Conservation (phyloP, 2,888 invertebrate genomes). For the Drosophila prostipennis region DNA sequence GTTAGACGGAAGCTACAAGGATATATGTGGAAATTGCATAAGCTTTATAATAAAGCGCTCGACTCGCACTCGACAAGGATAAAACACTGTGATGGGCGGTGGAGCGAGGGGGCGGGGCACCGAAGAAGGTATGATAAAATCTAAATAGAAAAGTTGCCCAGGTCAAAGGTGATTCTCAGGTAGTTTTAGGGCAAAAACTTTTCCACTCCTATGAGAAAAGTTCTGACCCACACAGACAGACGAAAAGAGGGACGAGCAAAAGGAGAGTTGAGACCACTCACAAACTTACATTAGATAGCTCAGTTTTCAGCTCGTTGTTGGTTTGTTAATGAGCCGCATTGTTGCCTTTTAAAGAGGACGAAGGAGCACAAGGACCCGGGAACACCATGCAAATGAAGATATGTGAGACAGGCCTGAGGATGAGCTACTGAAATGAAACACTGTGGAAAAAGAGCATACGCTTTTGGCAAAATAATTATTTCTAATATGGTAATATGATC, state of each 20-base stretch:
- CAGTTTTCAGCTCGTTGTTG: slow-evolving; percentile 44
- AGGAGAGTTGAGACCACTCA: slow-evolving; percentile 8
- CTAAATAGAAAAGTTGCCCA: slow-evolving; percentile 35
- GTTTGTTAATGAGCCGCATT: slow-evolving; percentile 44
- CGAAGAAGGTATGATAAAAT: slow-evolving; percentile 36
- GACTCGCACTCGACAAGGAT: slow-evolving; percentile 20
- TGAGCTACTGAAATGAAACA: not conserved
- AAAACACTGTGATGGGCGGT: not conserved
- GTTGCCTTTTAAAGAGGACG: slow-evolving; percentile 38
- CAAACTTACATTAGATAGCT: slow-evolving; percentile 37
- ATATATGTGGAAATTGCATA: slow-evolving; percentile 72
- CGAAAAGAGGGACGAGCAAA: not conserved
- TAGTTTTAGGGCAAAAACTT: slow-evolving; percentile 33
- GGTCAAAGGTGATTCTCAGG: slow-evolving; percentile 57
- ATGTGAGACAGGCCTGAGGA: slow-evolving; percentile 25
- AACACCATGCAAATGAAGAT: slow-evolving; percentile 53
- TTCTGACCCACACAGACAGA: slow-evolving; percentile 22
- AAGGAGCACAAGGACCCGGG: slow-evolving; percentile 22
- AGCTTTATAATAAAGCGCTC: slow-evolving; percentile 69
- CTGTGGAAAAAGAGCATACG: not conserved
- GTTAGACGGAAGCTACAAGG: slow-evolving; percentile 38
- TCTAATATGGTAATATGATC: no score
- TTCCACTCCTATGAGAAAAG: slow-evolving; percentile 44
- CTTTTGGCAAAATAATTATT: not conserved
- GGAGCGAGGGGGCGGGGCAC: not conserved